Conservation (phyloP, 2,888 invertebrate species). For the Nyleta sp. region DNA sequence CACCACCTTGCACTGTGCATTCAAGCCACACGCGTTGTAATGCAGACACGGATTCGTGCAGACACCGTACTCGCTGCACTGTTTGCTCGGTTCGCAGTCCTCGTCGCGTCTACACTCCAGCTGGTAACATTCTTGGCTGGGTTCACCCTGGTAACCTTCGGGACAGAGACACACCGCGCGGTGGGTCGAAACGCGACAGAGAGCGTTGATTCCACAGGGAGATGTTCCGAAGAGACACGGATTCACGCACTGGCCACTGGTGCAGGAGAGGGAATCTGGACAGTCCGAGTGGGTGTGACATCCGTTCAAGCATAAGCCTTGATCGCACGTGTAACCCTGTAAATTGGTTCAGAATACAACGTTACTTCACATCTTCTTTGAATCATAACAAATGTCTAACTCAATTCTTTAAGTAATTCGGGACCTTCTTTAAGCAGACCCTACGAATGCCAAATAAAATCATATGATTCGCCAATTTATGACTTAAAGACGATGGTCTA, state of each 20-base stretch:
- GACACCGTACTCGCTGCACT: conserved; percentile 87
- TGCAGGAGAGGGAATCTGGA: conserved; percentile 89
- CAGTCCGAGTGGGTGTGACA: conserved; percentile 92
- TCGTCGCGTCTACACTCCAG: conserved; percentile 90
- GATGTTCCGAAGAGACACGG: conserved; percentile 86
- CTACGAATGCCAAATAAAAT: no score
- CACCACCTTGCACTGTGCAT: conserved; percentile 92
- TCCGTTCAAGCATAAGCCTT: conserved; percentile 90
- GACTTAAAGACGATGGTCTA: no score
- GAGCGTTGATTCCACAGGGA: conserved; percentile 91
- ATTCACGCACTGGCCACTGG: conserved; percentile 87
- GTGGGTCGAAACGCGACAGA: conserved; percentile 91
- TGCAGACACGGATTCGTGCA: conserved; percentile 93
- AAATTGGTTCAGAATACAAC: conserved; percentile 71
- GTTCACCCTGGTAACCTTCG: conserved; percentile 92
- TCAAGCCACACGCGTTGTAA: conserved; percentile 90
- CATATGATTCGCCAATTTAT: no score
- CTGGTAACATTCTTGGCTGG: conserved; percentile 88
- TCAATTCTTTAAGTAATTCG: no score
- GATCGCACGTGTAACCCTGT: conserved; percentile 89
- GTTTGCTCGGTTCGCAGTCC: conserved; percentile 91
- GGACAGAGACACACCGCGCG: conserved; percentile 94
- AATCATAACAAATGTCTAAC: no score
- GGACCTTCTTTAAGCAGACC: no score
- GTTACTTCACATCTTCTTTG: neutral